phyloP scores from a whole-genome alignment of 2,797 vertebrate species.

The Onychomys torridus region DNA sequence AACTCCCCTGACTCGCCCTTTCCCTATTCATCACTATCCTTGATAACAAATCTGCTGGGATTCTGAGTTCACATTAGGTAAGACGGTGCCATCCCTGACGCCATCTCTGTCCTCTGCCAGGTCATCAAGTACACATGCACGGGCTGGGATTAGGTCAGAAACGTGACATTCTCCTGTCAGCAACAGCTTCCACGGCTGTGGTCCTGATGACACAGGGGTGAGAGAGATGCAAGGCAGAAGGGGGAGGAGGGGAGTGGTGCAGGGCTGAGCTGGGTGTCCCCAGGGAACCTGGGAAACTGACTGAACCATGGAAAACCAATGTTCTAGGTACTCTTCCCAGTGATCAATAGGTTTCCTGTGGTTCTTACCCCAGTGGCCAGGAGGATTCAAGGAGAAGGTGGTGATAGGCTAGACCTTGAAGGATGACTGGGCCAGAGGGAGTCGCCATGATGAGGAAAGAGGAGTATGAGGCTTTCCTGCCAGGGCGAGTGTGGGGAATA shows the following conservation, averaged over 20 bases:
- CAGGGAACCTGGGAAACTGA: background rate
- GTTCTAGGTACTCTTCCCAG: background rate
- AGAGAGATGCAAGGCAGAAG: background rate
- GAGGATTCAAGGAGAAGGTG: conserved; percentile 10
- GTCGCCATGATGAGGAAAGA: background rate
- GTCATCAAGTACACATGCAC: background rate
- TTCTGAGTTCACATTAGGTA: background rate
- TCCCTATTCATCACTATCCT: background rate
- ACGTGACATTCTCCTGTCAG: background rate
- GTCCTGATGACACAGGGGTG: background rate
- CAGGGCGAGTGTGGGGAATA: background rate
- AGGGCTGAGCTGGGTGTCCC: background rate
- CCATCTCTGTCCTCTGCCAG: background rate
- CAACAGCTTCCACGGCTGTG: background rate
- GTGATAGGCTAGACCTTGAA: background rate
- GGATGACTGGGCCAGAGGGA: background rate
- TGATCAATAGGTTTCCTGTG: background rate
- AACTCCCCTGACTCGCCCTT: background rate
- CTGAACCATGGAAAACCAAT: background rate
- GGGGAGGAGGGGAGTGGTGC: background rate
- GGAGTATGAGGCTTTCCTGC: background rate
- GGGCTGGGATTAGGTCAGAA: background rate
- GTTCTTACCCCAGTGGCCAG: background rate
- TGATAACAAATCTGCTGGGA: background rate
- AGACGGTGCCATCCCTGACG: background rate